phyloP scores from a whole-genome alignment of 2,113 vertebrate genomes.

The Amblyornis subalaris region DNA sequence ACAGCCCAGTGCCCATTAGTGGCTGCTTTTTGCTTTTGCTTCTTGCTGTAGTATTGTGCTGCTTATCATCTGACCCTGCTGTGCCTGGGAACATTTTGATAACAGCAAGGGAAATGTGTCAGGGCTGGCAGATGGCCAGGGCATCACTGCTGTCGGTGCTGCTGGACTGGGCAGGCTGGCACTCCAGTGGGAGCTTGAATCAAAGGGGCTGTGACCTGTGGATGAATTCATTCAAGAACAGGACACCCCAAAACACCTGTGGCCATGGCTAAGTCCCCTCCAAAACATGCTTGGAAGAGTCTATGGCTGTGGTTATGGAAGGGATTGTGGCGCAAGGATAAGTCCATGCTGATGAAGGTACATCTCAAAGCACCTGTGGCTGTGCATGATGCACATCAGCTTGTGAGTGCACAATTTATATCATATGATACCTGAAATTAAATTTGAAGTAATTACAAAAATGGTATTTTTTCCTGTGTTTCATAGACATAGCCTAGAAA shows the following conservation, averaged over 20 bases:
- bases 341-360: neutral
- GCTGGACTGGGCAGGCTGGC: neutral
- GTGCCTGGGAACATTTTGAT: neutral
- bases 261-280: neutral
- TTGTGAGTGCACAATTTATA: neutral
- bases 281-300: fast-evolving
- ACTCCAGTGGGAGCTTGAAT: fast-evolving
- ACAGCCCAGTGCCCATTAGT: neutral
- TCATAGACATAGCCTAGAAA: neutral
- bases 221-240: neutral
- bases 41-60: neutral
- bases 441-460: neutral
- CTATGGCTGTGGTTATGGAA: neutral
- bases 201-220: neutral
- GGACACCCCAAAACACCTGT: fast-evolving
- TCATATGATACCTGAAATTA: neutral
- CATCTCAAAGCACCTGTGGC: neutral
- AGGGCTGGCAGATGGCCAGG: neutral
- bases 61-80: neutral
- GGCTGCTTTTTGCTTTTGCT: neutral
- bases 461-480: neutral
- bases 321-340: neutral
- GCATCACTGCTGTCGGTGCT: neutral
- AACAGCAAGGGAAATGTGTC: fast-evolving
- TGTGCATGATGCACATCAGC: neutral